phyloP scores from a whole-genome alignment of 2,888 invertebrate species.

The Sinelater perroti region DNA sequence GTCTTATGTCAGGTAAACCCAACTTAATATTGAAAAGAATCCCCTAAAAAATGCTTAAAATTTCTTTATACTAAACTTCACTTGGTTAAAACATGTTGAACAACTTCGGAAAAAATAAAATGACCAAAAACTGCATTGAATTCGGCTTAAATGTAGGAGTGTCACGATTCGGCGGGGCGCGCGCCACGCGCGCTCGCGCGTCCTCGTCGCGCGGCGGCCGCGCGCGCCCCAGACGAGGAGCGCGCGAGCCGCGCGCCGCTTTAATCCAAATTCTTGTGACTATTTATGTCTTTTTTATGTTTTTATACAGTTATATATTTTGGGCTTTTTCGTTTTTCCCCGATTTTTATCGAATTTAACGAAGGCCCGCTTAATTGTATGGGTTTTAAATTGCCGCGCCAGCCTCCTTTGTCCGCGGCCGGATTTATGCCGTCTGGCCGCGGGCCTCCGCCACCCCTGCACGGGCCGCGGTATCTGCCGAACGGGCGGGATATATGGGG shows the following conservation, averaged over 20 bases:
- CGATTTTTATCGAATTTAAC: slow-evolving; percentile 43
- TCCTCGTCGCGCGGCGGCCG: slow-evolving; percentile 13
- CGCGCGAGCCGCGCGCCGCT: slow-evolving; percentile 22
- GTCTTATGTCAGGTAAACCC: slow-evolving; percentile 32
- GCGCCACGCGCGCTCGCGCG: slow-evolving; percentile 22
- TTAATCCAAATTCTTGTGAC: slow-evolving; percentile 45
- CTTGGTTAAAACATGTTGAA: slow-evolving; percentile 42
- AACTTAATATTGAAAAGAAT: slow-evolving; percentile 31
- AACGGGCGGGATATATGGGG: too few species aligned
- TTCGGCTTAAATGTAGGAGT: slow-evolving; percentile 45
- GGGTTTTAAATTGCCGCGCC: slow-evolving; percentile 26
- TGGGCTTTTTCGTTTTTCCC: slow-evolving; percentile 33
- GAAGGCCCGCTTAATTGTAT: slow-evolving; percentile 38
- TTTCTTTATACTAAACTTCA: slow-evolving; percentile 31
- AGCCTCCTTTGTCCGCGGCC: too few species aligned
- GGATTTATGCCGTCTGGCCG: too few species aligned
- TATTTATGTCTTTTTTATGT: slow-evolving; percentile 46
- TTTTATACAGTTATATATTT: slow-evolving; percentile 42
- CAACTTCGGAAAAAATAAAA: slow-evolving; percentile 41
- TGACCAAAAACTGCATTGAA: slow-evolving; percentile 43
- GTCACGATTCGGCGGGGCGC: slow-evolving; percentile 37
- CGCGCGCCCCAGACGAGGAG: background rate
- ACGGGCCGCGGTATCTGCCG: too few species aligned
- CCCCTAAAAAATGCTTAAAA: slow-evolving; percentile 34
- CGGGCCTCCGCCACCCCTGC: too few species aligned